phyloP scores from a whole-genome alignment of 1,140 invertebrate genomes.

The Dendroctonus valens region DNA sequence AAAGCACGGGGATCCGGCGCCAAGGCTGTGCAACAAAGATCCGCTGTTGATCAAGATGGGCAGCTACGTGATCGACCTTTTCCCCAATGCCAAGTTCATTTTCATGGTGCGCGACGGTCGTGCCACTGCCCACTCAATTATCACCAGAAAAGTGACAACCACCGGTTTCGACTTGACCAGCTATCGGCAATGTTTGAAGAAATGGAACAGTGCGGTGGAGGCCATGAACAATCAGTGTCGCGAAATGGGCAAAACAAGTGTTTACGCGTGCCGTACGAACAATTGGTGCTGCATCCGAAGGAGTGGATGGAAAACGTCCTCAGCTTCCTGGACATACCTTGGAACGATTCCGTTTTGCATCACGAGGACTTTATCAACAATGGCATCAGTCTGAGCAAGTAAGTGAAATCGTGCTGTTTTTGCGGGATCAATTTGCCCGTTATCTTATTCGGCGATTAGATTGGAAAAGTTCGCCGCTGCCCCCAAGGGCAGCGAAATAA shows the following conservation, averaged over 20 bases:
- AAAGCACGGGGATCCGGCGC: conserved; percentile 90
- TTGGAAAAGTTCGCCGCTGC: no score
- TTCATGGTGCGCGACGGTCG: conserved; percentile 96
- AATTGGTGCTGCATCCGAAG: conserved; percentile 91
- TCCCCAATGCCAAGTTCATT: conserved; percentile 90
- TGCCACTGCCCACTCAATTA: conserved; percentile 96
- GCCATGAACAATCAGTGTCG: conserved; percentile 94
- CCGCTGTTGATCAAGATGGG: conserved; percentile 96
- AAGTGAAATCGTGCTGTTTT: no score
- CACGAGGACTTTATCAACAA: conserved; percentile 97
- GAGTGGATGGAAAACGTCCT: conserved; percentile 88
- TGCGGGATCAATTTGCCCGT: no score
- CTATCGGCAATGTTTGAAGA: conserved; percentile 90
- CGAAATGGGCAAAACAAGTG: conserved; percentile 82
- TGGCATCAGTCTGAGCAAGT: conserved; percentile 91
- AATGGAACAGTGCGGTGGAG: conserved; percentile 95
- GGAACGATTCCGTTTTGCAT: conserved; percentile 95
- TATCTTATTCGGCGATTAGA: no score
- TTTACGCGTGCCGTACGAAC: conserved; percentile 89
- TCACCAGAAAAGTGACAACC: conserved; percentile 90
- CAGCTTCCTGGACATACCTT: conserved; percentile 87
- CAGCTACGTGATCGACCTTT: conserved; percentile 75
- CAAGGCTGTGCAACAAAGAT: conserved; percentile 96
- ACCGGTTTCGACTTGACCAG: conserved; percentile 94
- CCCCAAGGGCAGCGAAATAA: no score